phyloP scores from a whole-genome alignment of 1,140 invertebrate genomes.

The Grapholita molesta region DNA sequence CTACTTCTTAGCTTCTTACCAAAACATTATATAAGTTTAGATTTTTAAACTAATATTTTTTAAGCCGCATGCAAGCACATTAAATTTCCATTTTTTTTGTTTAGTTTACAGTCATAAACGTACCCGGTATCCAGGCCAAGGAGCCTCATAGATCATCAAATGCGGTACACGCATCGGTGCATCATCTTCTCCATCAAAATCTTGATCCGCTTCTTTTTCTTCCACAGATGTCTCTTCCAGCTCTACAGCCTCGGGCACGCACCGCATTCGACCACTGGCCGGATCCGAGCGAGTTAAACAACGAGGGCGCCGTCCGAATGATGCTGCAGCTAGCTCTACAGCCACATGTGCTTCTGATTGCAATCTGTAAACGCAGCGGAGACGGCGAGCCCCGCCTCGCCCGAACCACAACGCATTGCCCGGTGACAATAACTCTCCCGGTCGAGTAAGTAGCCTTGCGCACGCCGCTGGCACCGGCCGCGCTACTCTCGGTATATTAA shows the following conservation, averaged over 20 bases:
- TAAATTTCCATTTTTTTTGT: background rate
- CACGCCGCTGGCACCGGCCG: slow-evolving; percentile 48
- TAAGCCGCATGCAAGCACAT: no score
- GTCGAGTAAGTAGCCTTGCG: slow-evolving; percentile 63
- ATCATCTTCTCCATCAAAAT: slow-evolving; percentile 55
- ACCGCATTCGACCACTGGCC: slow-evolving; percentile 81
- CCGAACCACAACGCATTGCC: slow-evolving; percentile 88
- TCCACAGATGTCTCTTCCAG: background rate
- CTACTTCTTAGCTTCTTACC: no score
- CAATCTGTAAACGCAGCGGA: slow-evolving; percentile 87
- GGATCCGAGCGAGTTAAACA: slow-evolving; percentile 85
- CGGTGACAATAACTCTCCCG: slow-evolving; percentile 82
- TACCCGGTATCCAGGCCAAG: slow-evolving; percentile 63
- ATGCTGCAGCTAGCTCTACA: slow-evolving; percentile 68
- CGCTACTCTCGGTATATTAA: slow-evolving; percentile 38
- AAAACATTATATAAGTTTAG: no score
- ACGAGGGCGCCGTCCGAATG: slow-evolving; percentile 52
- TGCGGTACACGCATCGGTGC: slow-evolving; percentile 50
- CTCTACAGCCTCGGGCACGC: slow-evolving; percentile 43
- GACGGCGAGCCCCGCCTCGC: slow-evolving; percentile 83
- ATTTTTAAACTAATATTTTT: no score
- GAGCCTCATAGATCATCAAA: slow-evolving; percentile 56
- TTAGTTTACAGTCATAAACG: slow-evolving; percentile 17
- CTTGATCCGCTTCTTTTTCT: slow-evolving; percentile 29
- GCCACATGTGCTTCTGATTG: slow-evolving; percentile 83